Percentiles rank a stretch among this genome's conserved stretches.
Evolutionary conservation across 2,113 vertebrate species (phyloP).

Genomic region (Colistium nudipinnis): DNA sequence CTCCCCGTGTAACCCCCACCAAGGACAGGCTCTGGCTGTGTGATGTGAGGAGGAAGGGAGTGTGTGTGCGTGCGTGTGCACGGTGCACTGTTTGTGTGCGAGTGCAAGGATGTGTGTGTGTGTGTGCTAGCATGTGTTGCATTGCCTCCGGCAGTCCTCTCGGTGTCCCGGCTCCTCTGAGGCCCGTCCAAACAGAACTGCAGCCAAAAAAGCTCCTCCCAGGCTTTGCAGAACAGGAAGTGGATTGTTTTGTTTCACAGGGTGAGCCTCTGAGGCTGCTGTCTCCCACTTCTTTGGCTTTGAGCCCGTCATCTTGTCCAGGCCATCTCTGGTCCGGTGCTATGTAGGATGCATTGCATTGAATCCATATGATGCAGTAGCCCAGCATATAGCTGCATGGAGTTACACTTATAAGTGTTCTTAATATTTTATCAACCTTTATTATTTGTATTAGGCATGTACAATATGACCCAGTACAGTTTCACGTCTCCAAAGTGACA

Average conservation of each 20-base stretch:
- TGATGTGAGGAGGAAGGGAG: neutral
- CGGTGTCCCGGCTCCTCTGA: constrained; percentile 28
- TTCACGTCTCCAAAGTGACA: neutral
- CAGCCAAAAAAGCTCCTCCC: constrained; percentile 62
- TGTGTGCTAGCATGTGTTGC: constrained; percentile 11
- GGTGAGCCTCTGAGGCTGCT: constrained; percentile 42
- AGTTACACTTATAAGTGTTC: neutral
- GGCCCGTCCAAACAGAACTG: constrained; percentile 61
- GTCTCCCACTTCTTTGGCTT: constrained; percentile 53
- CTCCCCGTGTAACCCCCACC: constrained; percentile 1
- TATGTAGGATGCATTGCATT: neutral
- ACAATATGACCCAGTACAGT: no score
- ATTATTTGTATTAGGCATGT: no score
- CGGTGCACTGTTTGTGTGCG: constrained; percentile 16
- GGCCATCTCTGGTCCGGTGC: constrained; percentile 3
- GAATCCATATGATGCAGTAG: neutral
- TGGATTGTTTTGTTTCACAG: constrained; percentile 71
- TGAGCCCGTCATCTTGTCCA: constrained; percentile 25
- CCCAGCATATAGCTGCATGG: neutral
- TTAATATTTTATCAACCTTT: no score
- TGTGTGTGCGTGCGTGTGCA: neutral
- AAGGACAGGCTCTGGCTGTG: neutral
- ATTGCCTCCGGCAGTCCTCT: constrained; percentile 47
- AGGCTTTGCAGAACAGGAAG: constrained; percentile 69
- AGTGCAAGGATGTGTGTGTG: neutral